Base-by-base conservation (phyloP, 2,797 vertebrate species). In the Percopsis omiscomaycus region DNA sequence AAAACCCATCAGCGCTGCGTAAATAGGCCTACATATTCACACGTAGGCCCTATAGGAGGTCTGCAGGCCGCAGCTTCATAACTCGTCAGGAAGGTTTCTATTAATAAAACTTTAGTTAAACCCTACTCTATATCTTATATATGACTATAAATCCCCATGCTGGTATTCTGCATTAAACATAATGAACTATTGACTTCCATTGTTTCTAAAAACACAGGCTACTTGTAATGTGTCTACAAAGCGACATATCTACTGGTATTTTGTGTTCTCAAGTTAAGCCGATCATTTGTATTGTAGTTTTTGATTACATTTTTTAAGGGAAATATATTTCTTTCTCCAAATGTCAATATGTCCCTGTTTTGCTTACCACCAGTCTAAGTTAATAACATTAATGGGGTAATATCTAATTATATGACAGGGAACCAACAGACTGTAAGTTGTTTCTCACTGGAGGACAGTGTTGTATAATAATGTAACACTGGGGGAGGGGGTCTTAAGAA, bases 1-100 rank as follows among this genome's bases (percentile, higher is more conserved):
- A 82, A 22, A 82, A 74, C 73, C 66, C 53, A 44, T 16, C 8
- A 32, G 75, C 77, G 79, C 69, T 56, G 71, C 72, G 61, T 79
- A 57, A 16, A 58, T 56, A 55, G 55, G 75, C 74, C n/a, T n/a
- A 37, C 69, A 67, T 71, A 63, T 79, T 71, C 73, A 77, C 56
- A 78, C 15, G 15, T 3, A 22, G 22, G 22, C 22, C 22, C 22
- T 22, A 37, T 5, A 37, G 32, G 9, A 37, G 32, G 32, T 37
- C 32, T 5, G 8, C 5, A 37, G 9, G 6, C 5, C 32, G 32
- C 5, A 8, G 32, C 32, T 37, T 37, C 32, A 5, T 37, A 37
- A 37, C 6, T 37, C 32, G 32, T 8, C 32, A 37, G 32, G 5
- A 37, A 37, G 32, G 32, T 37, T 37, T 37, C 32, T 37, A 2